Percentiles rank a stretch among this genome's conserved stretches.
These are phyloP conservation scores for Prosopocoilus inquinatus DNA, from an alignment of 2,888 invertebrate species.

Conservation along the genomic window DNA sequence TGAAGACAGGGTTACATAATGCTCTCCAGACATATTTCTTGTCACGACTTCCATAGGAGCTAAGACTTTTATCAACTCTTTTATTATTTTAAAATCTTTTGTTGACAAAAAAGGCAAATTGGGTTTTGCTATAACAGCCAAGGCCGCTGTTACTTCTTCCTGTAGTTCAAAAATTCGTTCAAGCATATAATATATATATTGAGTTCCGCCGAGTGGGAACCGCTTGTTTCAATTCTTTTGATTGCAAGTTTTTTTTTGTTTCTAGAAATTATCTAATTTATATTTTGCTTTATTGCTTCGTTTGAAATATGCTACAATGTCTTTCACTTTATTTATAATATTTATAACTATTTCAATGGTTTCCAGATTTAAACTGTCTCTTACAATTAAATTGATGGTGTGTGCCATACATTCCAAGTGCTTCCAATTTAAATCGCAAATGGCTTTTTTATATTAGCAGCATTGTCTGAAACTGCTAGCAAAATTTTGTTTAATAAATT, in stretches of 20 bases:
- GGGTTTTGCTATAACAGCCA: conserved; percentile 13
- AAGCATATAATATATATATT: conserved; percentile 21
- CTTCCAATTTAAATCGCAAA: conserved; percentile 23
- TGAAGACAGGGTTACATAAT: not conserved
- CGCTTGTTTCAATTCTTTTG: conserved; percentile 15
- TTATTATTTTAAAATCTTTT: conserved; percentile 18
- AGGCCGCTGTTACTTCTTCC: conserved; percentile 8
- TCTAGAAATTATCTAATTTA: conserved; percentile 7
- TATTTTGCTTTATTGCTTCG: not conserved
- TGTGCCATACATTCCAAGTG: conserved; percentile 35
- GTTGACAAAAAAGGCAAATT: conserved; percentile 5
- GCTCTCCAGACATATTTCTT: conserved; percentile 15
- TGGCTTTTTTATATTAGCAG: conserved; percentile 34
- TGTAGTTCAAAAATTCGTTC: conserved; percentile 15
- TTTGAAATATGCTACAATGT: not conserved
- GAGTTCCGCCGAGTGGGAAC: conserved; percentile 21
- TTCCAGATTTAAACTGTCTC: conserved; percentile 20
- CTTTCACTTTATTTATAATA: not conserved
- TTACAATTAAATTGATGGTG: conserved; percentile 32
- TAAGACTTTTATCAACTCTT: conserved; percentile 19
- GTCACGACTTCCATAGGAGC: conserved; percentile 21
- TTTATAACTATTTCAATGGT: too few species aligned
- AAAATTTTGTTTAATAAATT: conserved; percentile 32
- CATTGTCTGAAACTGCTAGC: conserved; percentile 34
- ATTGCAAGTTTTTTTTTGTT: conserved; percentile 5